Conservation (phyloP, 2,888 invertebrate genomes). For the Acholoe squamosa region DNA sequence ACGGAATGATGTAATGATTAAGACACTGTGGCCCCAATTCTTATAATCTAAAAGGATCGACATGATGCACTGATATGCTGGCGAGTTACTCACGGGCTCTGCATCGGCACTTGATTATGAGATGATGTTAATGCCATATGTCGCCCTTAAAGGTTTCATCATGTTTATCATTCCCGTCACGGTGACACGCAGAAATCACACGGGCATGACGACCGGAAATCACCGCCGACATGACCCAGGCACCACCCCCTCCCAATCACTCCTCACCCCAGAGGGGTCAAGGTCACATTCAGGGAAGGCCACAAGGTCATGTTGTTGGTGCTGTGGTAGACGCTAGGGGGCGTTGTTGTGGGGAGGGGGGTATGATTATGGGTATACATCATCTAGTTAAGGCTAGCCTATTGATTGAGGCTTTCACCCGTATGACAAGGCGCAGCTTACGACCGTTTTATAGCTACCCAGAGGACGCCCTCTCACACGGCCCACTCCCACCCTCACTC, state of each 20-base stretch:
- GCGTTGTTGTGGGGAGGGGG: background rate
- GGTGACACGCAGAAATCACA: background rate
- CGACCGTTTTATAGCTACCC: background rate
- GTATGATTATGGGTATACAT: background rate
- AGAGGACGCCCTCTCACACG: background rate
- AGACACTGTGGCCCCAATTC: too few relatives aligned
- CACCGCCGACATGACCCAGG: constrained; percentile 21
- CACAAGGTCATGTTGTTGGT: background rate
- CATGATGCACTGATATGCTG: too few relatives aligned
- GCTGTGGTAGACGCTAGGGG: background rate
- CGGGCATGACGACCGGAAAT: background rate
- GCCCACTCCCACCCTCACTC: background rate
- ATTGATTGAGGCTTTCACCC: constrained; percentile 2
- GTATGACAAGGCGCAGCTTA: background rate
- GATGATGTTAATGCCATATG: too few relatives aligned
- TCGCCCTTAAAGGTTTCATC: too few relatives aligned
- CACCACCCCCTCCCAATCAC: background rate
- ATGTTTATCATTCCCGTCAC: background rate
- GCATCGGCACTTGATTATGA: too few relatives aligned
- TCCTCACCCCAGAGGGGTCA: constrained; percentile 4
- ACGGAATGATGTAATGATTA: too few relatives aligned
- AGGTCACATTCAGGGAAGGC: background rate
- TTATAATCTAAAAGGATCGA: too few relatives aligned
- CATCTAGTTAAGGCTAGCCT: background rate
- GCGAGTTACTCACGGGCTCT: too few relatives aligned